Evolutionary conservation across 2,888 invertebrate genomes (phyloP).

Genomic region (Protophormia terraenovae): DNA sequence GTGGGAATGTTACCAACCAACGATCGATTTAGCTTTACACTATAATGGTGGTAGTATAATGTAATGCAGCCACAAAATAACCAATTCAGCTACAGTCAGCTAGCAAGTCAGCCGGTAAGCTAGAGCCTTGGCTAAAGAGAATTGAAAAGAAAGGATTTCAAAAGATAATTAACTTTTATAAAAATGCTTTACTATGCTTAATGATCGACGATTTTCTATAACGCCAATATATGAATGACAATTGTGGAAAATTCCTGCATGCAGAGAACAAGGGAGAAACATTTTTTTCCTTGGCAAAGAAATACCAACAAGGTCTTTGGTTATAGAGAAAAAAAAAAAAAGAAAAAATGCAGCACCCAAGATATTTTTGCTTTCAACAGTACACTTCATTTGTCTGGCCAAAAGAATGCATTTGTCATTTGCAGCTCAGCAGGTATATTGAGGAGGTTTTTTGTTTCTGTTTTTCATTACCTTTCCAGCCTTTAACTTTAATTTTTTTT

Average conservation of each 20-base stretch:
- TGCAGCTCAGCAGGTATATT: constrained; percentile 66
- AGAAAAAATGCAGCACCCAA: constrained; percentile 40
- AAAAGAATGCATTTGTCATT: constrained; percentile 81
- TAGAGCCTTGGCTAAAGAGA: neutral
- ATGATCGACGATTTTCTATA: constrained; percentile 68
- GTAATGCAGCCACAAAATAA: neutral
- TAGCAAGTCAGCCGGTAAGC: too few species aligned
- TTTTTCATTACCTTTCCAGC: constrained; percentile 17
- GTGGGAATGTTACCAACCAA: constrained; percentile 42
- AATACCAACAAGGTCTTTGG: constrained; percentile 27
- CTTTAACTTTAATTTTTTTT: constrained; percentile 23
- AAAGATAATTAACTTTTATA: constrained; percentile 69
- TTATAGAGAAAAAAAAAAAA: neutral
- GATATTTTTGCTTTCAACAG: constrained; percentile 81
- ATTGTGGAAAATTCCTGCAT: constrained; percentile 61
- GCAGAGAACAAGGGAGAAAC: constrained; percentile 45
- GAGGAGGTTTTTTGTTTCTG: constrained; percentile 1
- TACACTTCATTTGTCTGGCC: constrained; percentile 82
- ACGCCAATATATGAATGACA: constrained; percentile 68
- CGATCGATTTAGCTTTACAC: neutral
- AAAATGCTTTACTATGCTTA: constrained; percentile 68
- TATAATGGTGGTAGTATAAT: neutral
- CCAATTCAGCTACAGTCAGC: too few species aligned
- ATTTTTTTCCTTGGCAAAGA: constrained; percentile 39
- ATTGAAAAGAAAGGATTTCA: constrained; percentile 48